Evolutionary conservation across 2,797 vertebrate genomes (phyloP), one percentile per base, ranked within the genome.

Genomic region (Chiroxiphia lanceolata): DNA sequence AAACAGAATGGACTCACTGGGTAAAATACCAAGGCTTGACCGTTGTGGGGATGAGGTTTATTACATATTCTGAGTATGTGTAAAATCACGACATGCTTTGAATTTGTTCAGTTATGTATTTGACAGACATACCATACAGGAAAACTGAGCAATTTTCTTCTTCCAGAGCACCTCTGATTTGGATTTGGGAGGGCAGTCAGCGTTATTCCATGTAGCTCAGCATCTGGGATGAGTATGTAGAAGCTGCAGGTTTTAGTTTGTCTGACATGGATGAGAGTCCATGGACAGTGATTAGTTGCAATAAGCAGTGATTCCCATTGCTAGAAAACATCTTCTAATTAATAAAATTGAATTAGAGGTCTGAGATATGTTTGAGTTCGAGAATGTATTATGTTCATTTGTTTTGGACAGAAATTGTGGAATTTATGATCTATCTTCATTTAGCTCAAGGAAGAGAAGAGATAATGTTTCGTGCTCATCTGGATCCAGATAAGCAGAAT

Each of bases 1-100:
- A 91, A 98, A 98, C 82, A 98, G 94, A 92, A 98, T 99, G 97
- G 98, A 98, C 89, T 96, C 98, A 42, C 96, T 99, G 76, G 99
- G 99, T 99, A 98, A 98, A 95, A 65, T 50, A 72, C 47, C 51
- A 54, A 53, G 13, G 42, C 67, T 82, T 93, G 51, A 25, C 6
- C 1, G 0, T 45, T 76, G 33, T 2, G 9, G 42, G 50, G 36
- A 31, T 72, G 36, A 71, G 23, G 14, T 50, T 87, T 47, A 22
- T 90, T 81, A 33, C 16, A 8, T 56, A 23, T 31, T 81, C 65
- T 25, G 64, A 45, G 45, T 77, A 31, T 21, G 2, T 18, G n/a
- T 83, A 60, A 83, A 87, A 48, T 84, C 19, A 15, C 45, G 42
- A 38, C 10, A 38, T 70, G 13, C 2, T 48, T 89, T 1, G 5